Conservation (phyloP, 2,888 invertebrate species). For the Drosophila nr. perissopoda region DNA sequence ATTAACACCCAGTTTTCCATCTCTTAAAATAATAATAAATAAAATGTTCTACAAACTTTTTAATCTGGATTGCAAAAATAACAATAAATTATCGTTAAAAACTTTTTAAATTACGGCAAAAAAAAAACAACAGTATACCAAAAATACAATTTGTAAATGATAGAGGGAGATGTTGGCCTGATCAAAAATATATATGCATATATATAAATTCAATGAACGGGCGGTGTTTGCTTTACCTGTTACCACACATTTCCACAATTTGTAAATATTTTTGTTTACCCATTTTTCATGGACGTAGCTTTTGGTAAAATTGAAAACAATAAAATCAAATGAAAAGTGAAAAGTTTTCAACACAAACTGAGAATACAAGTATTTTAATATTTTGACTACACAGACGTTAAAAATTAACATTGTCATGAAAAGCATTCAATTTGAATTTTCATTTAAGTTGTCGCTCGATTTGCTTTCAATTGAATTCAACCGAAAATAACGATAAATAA, state of each 20-base stretch:
- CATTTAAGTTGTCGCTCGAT: constrained; percentile 1
- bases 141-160: not conserved
- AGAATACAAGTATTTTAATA: not conserved
- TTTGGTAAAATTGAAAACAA: not conserved
- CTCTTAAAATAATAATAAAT: not conserved
- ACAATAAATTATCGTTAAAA: not conserved
- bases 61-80: not conserved
- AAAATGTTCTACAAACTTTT: not conserved
- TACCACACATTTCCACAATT: not conserved
- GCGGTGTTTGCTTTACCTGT: constrained; percentile 1
- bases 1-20: not conserved
- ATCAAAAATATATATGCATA: not conserved
- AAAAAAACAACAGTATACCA: not conserved
- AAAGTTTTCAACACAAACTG: not conserved
- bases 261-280: not conserved
- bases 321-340: not conserved
- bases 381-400: not conserved
- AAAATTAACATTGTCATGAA: constrained; percentile 14
- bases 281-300: not conserved
- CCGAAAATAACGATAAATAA: not conserved
- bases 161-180: not conserved
- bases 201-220: not conserved
- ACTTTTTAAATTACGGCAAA: not conserved
- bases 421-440: constrained; percentile 26
- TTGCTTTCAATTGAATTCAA: constrained; percentile 17